phyloP scores from a whole-genome alignment of 2,797 vertebrate species.

The Mastacembelus armatus region DNA sequence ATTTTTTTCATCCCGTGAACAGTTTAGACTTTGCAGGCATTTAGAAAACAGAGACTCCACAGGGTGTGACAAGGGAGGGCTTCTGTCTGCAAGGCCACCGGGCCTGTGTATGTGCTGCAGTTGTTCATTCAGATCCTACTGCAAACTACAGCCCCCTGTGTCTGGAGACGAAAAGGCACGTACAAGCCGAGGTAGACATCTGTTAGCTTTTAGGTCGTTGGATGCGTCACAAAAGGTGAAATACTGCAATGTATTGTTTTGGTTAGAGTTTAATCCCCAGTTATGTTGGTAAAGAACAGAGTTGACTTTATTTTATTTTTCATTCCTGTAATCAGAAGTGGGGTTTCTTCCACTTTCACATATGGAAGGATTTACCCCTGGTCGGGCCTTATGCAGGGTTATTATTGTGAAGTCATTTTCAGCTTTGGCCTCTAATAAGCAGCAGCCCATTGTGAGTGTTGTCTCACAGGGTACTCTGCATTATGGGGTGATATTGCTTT shows the following conservation, averaged over 20 bases:
- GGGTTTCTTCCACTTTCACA: constrained; percentile 55
- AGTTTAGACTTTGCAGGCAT: background rate
- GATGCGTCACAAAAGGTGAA: constrained; percentile 19
- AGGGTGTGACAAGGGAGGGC: background rate
- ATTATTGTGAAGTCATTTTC: constrained; percentile 45
- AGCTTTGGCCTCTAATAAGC: too few species aligned
- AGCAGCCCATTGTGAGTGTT: constrained; percentile 5
- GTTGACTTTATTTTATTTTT: constrained; percentile 46
- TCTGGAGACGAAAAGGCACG: constrained; percentile 19
- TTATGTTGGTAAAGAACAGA: constrained; percentile 46
- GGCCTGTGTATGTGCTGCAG: constrained; percentile 3
- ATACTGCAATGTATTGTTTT: constrained; percentile 21
- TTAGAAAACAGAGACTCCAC: background rate
- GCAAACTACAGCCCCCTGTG: constrained; percentile 18
- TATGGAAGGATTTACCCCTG: constrained; percentile 66
- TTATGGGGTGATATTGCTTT: background rate
- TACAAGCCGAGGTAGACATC: constrained; percentile 22
- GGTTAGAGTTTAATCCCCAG: constrained; percentile 28
- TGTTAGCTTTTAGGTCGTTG: constrained; percentile 37
- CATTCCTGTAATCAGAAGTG: constrained; percentile 55
- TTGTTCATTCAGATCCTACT: constrained; percentile 7
- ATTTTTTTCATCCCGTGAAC: background rate
- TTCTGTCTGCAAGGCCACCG: background rate
- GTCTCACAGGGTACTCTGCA: constrained; percentile 13
- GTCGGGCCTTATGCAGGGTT: constrained; percentile 46